Evolutionary conservation across 1,140 invertebrate species (phyloP), one percentile per base, ranked within the genome.

Genomic region (Neuroterus valhalla): DNA sequence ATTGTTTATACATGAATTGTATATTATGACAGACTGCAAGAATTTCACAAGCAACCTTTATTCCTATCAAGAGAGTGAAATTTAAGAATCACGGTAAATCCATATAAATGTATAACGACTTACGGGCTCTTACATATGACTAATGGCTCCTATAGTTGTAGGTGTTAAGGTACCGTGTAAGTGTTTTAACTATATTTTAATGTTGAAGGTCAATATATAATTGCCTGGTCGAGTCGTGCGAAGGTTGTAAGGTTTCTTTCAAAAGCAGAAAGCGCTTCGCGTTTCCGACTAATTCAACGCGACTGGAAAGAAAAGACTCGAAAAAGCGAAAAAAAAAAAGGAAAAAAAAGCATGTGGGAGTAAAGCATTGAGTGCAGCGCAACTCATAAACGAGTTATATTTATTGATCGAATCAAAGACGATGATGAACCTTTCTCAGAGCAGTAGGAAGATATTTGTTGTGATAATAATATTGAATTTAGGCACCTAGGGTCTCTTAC

Each of bases 381-480:
- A 44, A 55, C 19, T 79, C 77, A 78, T 77, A 77, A 75, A 75
- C 74, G 78, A 83, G 79, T 86, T 86, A 85, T 82, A 83, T 85
- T 87, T 84, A 86, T 84, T 82, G 77, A 89, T 84, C 77, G 82
- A 89, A 88, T 86, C 86, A 88, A 89, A 89, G 84, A 86, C 74
- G 79, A 82, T 80, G 77, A 82, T 67, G 75, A 82, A 75, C 78
- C 55, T 62, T 62, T 62, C 55, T 62, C 55, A 62, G 55, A 62
- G 55, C 55, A 62, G 78, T 79, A 78, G 77, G 80, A 85, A 84
- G 82, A 87, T 86, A 81, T 88, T 89, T 87, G 84, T 89, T 89
- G 88, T 89, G 88, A 89, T 89, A 87, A 86, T 86, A 87, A 86
- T 84, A 88, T 77, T 77, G 76, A 82, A 80, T 82, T 82, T 83